These are phyloP conservation scores for Hippopotamus amphibius DNA, from an alignment of 2,113 vertebrate genomes.

Conservation along the genomic window DNA sequence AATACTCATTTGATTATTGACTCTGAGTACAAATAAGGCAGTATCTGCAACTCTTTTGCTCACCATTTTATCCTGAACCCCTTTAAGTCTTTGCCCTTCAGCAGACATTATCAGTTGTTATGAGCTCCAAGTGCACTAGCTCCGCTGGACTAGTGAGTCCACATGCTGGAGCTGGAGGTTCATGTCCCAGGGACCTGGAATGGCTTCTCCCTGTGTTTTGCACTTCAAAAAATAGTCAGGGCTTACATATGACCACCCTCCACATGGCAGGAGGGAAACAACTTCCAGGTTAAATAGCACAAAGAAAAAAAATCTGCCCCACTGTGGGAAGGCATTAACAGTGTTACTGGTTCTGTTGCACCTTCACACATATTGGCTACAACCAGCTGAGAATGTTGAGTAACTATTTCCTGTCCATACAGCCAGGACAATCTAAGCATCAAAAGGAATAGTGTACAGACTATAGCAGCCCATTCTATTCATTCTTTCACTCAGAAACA, in stretches of 20 bases:
- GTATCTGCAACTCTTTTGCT: not conserved
- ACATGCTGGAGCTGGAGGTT: not conserved
- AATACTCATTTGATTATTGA: not conserved
- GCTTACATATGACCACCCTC: not conserved
- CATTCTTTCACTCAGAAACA: conserved; percentile 30
- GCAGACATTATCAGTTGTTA: not conserved
- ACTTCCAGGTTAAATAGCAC: not conserved
- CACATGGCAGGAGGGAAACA: not conserved
- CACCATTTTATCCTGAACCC: not conserved
- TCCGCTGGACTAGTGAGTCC: not conserved
- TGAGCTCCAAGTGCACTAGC: not conserved
- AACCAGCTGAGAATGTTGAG: not conserved
- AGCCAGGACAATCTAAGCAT: not conserved
- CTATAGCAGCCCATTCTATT: not conserved
- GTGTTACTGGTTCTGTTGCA: not conserved
- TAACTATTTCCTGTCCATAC: not conserved
- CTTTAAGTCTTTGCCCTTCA: not conserved
- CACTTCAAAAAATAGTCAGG: not conserved
- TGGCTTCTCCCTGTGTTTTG: not conserved
- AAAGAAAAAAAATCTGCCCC: not conserved
- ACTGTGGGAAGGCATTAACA: not conserved
- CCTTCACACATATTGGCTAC: not conserved
- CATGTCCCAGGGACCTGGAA: not conserved
- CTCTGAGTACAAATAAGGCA: not conserved
- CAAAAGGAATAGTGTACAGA: not conserved